phyloP scores from a whole-genome alignment of 2,888 invertebrate genomes.

The Drosophila austrosaltans region DNA sequence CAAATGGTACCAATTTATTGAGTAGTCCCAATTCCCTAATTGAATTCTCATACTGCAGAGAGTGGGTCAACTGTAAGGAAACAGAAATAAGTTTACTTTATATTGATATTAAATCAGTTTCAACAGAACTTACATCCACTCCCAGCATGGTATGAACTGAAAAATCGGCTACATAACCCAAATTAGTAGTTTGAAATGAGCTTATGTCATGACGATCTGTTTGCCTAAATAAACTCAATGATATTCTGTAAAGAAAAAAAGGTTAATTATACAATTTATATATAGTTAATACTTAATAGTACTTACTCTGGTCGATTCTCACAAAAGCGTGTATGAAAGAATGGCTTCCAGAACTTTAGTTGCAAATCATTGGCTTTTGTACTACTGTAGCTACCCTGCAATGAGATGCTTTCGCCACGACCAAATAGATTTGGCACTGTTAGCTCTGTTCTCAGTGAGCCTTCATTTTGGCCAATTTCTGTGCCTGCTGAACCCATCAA shows the following conservation, averaged over 20 bases:
- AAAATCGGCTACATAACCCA: slow-evolving; percentile 91
- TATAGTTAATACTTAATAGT: neutral
- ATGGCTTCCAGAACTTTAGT: slow-evolving; percentile 92
- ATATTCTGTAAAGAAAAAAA: slow-evolving; percentile 85
- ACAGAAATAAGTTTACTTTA: neutral
- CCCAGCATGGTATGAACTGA: slow-evolving; percentile 87
- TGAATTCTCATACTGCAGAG: slow-evolving; percentile 93
- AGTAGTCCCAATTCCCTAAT: slow-evolving; percentile 91
- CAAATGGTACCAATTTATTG: slow-evolving; percentile 90
- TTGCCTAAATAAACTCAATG: slow-evolving; percentile 90
- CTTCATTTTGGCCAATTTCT: slow-evolving; percentile 95
- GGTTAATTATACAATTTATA: neutral
- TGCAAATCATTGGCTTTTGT: slow-evolving; percentile 92
- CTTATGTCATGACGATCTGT: slow-evolving; percentile 83
- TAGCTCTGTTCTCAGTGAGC: slow-evolving; percentile 88
- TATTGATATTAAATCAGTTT: neutral
- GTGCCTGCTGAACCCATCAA: slow-evolving; percentile 94
- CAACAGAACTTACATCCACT: slow-evolving; percentile 71
- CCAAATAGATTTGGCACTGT: slow-evolving; percentile 93
- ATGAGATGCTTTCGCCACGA: slow-evolving; percentile 91
- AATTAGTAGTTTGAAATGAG: slow-evolving; percentile 90
- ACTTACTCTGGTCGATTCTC: slow-evolving; percentile 87
- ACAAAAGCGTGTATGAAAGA: slow-evolving; percentile 87
- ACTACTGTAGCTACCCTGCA: slow-evolving; percentile 94
- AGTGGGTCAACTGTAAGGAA: slow-evolving; percentile 88